Conservation (phyloP, 30 jellyfish, hydroid and myxozoan species). For the Aurelia aurita complex sp. Pacific region DNA sequence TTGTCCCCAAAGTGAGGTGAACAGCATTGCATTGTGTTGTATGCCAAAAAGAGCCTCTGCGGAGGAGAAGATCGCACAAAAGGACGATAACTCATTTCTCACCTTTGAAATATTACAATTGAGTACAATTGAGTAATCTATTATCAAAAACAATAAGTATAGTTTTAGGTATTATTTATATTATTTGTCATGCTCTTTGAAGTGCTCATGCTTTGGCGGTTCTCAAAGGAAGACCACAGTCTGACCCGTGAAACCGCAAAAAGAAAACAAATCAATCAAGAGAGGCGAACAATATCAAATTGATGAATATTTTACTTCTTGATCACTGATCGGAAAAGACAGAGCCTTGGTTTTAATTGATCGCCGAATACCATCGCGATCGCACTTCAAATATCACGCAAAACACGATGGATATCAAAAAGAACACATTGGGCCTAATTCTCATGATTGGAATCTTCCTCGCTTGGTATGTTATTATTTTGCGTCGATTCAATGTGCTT, state of each 20-base stretch:
- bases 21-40: no score
- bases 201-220: no score
- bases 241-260: conserved; percentile 37
- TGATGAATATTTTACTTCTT: conserved; percentile 15
- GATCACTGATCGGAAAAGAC: conserved; percentile 10
- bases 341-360: neutral
- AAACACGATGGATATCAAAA: neutral
- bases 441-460: neutral
- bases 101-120: no score
- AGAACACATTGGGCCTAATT: conserved; percentile 13
- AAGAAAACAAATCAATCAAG: conserved; percentile 34
- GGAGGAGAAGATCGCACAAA: no score
- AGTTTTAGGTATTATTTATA: no score
- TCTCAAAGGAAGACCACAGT: conserved; percentile 14
- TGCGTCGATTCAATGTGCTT: neutral
- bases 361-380: neutral
- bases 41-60: no score
- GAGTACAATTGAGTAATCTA: no score
- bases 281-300: conserved; percentile 13
- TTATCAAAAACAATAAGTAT: no score
- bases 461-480: neutral
- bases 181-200: no score
- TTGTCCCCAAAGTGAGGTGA: no score
- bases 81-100: no score
- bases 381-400: neutral